Conservation (phyloP, 2,888 invertebrate species). For the Metallyticus violacea region DNA sequence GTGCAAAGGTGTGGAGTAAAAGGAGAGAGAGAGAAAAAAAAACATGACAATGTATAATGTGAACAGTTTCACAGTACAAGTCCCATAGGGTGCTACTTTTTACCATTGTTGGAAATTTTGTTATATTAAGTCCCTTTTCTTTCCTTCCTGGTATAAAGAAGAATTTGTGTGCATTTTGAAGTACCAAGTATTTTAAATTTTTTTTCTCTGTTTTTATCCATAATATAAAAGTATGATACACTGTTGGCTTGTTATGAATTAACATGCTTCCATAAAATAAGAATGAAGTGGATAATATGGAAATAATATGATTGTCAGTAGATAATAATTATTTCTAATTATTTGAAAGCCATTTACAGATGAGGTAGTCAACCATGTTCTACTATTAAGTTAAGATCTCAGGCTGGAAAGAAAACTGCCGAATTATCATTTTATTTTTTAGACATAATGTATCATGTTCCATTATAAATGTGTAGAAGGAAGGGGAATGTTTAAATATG, state of each 20-base stretch:
- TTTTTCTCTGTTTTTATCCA: background rate
- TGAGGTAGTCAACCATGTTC: background rate
- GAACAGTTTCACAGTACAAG: background rate
- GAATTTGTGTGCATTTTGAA: background rate
- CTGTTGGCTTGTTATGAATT: background rate
- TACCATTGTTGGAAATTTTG: background rate
- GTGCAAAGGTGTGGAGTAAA: background rate
- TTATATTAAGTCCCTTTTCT: background rate
- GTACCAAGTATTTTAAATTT: background rate
- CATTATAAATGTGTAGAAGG: constrained; percentile 5
- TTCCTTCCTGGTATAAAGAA: background rate
- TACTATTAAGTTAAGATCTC: background rate
- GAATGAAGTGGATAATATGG: background rate
- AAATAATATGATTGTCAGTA: background rate
- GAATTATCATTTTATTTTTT: constrained; percentile 2
- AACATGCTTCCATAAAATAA: background rate
- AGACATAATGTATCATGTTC: constrained; percentile 2
- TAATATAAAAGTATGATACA: background rate
- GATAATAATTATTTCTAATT: background rate
- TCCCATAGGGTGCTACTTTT: background rate
- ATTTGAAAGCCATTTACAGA: background rate
- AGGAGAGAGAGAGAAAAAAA: background rate
- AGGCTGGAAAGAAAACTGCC: background rate
- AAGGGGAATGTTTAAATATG: constrained; percentile 11
- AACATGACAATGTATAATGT: background rate